Conservation (phyloP, 2,113 vertebrate species). For the Cairina moschata region DNA sequence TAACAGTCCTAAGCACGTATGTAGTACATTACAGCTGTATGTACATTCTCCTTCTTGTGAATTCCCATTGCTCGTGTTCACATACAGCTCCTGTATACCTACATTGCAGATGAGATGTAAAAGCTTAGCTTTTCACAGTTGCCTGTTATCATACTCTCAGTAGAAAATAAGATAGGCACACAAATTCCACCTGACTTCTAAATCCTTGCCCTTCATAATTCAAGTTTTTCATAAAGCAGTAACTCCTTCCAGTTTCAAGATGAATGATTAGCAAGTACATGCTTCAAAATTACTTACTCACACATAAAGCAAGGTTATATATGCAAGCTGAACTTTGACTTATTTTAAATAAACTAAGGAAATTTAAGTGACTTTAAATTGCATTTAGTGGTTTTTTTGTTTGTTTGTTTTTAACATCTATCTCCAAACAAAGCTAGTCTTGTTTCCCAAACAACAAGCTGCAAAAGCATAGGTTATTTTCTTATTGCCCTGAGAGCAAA, state of each 20-base stretch:
- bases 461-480: not conserved
- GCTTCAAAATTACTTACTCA: not conserved
- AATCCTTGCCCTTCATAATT: not conserved
- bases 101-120: not conserved
- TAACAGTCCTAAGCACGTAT: not conserved
- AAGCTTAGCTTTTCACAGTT: not conserved
- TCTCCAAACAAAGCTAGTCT: not conserved
- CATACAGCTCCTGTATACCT: not conserved
- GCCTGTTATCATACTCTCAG: not conserved
- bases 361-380: not conserved
- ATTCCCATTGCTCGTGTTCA: not conserved
- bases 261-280: not conserved
- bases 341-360: not conserved
- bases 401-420: not conserved
- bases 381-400: not conserved
- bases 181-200: not conserved
- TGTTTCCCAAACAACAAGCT: not conserved
- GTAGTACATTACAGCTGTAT: not conserved
- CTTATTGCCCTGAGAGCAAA: not conserved
- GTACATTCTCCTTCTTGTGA: not conserved
- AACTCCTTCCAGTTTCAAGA: not conserved
- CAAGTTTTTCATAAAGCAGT: not conserved
- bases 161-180: not conserved
- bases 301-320: not conserved
- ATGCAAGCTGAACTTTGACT: not conserved